Base-by-base conservation (phyloP, 2,888 invertebrate species). In the Augochlorella aurata region DNA sequence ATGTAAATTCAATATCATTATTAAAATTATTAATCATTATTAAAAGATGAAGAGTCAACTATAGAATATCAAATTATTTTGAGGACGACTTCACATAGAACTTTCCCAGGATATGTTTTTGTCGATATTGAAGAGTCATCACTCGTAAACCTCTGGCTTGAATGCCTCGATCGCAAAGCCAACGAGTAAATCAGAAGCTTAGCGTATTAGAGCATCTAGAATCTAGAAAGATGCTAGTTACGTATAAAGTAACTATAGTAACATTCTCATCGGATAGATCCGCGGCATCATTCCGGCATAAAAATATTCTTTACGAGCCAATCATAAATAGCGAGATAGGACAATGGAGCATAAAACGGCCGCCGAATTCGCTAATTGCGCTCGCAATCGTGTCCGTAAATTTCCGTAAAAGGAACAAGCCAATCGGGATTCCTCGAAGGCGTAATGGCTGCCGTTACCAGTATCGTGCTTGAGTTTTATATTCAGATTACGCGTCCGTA, bases 401-500 rank as follows among this genome's bases (percentile, higher is more conserved):
- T 79, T 68, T n/a, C 45, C 73, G 52, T 24, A 5, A 38, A 68
- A 38, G 67, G 67, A 68, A 54, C 68, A 47, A 52, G 67, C 65
- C 50, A 67, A 72, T 73, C 61, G 63, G 50, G 47, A 73, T 80
- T 68, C 72, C 80, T 45, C 45, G 79, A 47, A 72, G 71, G 61
- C 50, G 5, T 45, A 74, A 49, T 54, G 45, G 54, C 38, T 2
- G 21, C 24, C 66, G 71, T 29, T 67, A 24, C 45, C 44, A 24
- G 72, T 61, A 63, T 74, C 50, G 49, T 50, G 66, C 45, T 44
- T 63, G 65, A 81, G 71, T 81, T 79, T 81, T 81, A 75, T 68
- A 82, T 75, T 75, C 75, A 24, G 65, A 69, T 81, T 79, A 79
- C 29, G 49, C 9, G n/a, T 7, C 69, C 52, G n/a, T 69, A 69